A percentile compares a stretch with the other conserved stretches of the same genome.
phyloP scores from a whole-genome alignment of 2,888 invertebrate species.

The Drosophila tanythrix region DNA sequence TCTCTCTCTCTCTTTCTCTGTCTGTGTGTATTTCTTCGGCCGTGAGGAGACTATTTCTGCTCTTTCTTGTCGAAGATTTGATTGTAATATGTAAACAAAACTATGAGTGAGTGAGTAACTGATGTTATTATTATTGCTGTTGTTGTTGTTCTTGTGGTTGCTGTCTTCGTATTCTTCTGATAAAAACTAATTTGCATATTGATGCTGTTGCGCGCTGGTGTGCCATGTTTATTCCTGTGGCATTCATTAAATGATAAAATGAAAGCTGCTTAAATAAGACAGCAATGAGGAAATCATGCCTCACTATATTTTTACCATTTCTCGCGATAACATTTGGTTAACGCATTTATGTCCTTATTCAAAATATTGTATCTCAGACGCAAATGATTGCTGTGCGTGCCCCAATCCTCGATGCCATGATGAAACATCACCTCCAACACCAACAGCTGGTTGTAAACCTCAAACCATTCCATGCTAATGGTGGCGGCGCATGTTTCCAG shows the following conservation, averaged over 20 bases:
- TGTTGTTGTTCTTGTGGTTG: slow-evolving; percentile 32
- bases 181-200: slow-evolving; percentile 66
- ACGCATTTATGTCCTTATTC: slow-evolving; percentile 72
- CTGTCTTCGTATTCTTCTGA: slow-evolving; percentile 44
- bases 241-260: slow-evolving; percentile 22
- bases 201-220: slow-evolving; percentile 29
- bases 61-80: slow-evolving; percentile 52
- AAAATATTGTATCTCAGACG: slow-evolving; percentile 55
- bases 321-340: slow-evolving; percentile 64
- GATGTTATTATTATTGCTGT: slow-evolving; percentile 39
- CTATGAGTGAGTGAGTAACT: slow-evolving; percentile 25
- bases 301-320: slow-evolving; percentile 64
- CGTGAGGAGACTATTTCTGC: slow-evolving; percentile 34
- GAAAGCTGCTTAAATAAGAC: slow-evolving; percentile 11
- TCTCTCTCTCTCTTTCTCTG: slow-evolving; percentile 2
- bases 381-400: slow-evolving; percentile 65
- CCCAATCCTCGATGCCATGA: slow-evolving; percentile 77
- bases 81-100: slow-evolving; percentile 72
- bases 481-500: slow-evolving; percentile 83
- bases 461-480: slow-evolving; percentile 73
- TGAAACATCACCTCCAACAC: slow-evolving; percentile 82
- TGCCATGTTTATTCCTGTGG: slow-evolving; percentile 23
- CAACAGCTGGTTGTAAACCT: slow-evolving; percentile 82
- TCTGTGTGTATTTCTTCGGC: slow-evolving; percentile 18
- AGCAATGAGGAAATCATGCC: slow-evolving; percentile 10